Base-by-base conservation (phyloP, 2,113 vertebrate genomes). In the Petroica traversi region DNA sequence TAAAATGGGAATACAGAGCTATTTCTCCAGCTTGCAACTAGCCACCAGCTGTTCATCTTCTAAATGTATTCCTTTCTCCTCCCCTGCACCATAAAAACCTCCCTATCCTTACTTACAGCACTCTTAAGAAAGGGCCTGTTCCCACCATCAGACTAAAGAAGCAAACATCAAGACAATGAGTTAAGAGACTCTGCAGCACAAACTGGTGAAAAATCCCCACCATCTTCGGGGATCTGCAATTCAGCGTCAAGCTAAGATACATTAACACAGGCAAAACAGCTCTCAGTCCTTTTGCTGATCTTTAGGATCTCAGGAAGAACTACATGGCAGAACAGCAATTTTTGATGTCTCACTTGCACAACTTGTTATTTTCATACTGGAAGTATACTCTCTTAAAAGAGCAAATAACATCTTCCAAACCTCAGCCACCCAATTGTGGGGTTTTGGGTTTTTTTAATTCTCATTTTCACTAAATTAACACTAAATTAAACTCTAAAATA, bases 1-100 rank as follows among this genome's bases (percentile, higher is more conserved):
- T 93, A 97, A 93, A 95, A 95, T 26, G 59, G 82, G 92, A 96
- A 66, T 83, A 85, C n/a, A 71, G 46, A 93, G 36, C 12, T 95
- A 74, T 83, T 95, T 92, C 71, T 77, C 71, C n/a, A 80, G 62
- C 85, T 92, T 92, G 72, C 58, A 83, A 20, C 29, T 63, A 84
- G 29, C 67, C 57, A 95, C 46, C 92, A 91, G 85, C 88, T 93
- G 90, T 86, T 80, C 28, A 2, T 54, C 59, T 90, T 79, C 59
- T 67, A 88, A 85, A 61, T 5, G 51, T 69, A 62, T 48, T 83
- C 62, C 68, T 14, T 83, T 49, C 72, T 85, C 23, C 55, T 19
- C 28, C 46, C 28, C 22, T 49, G 26, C 33, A 55, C 26, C 55
- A 85, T 54, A 74, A 88, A 82, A 55, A 28, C 24, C 23, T 85